These are phyloP conservation scores for Ochropacha duplaris DNA, from an alignment of 2,888 invertebrate genomes.

Conservation along the genomic window DNA sequence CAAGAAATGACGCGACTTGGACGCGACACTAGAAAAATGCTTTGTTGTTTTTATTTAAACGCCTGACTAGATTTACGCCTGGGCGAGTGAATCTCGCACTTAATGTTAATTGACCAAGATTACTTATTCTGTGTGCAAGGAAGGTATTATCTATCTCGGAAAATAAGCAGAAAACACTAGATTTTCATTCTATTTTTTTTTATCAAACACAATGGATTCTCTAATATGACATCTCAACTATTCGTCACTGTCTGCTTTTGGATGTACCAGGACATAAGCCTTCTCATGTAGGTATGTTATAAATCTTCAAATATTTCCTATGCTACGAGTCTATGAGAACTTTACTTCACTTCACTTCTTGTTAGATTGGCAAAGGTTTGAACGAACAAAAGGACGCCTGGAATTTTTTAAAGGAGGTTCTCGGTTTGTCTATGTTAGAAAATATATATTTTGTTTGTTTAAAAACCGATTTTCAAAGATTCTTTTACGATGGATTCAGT, in stretches of 20 bases:
- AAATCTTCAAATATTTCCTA: no score
- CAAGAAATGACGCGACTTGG: background rate
- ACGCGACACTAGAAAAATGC: constrained; percentile 10
- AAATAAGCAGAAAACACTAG: background rate
- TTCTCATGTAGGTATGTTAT: no score
- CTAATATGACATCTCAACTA: background rate
- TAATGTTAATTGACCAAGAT: constrained; percentile 17
- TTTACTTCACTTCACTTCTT: no score
- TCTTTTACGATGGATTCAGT: no score
- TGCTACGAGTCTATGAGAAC: no score
- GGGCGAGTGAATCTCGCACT: constrained; percentile 16
- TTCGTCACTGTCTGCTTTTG: background rate
- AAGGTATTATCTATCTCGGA: background rate
- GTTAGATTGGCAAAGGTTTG: no score
- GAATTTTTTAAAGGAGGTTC: no score
- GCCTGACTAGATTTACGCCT: constrained; percentile 41
- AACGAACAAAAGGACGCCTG: no score
- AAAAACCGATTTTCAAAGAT: no score
- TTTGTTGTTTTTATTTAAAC: constrained; percentile 24
- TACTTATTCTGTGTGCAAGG: background rate
- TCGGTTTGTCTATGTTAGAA: no score
- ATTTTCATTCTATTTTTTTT: background rate
- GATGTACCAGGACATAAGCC: background rate
- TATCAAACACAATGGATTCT: background rate
- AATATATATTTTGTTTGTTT: no score